Conservation (phyloP, 2,888 invertebrate species). For the Ashinkailepas kermadecensis region DNA sequence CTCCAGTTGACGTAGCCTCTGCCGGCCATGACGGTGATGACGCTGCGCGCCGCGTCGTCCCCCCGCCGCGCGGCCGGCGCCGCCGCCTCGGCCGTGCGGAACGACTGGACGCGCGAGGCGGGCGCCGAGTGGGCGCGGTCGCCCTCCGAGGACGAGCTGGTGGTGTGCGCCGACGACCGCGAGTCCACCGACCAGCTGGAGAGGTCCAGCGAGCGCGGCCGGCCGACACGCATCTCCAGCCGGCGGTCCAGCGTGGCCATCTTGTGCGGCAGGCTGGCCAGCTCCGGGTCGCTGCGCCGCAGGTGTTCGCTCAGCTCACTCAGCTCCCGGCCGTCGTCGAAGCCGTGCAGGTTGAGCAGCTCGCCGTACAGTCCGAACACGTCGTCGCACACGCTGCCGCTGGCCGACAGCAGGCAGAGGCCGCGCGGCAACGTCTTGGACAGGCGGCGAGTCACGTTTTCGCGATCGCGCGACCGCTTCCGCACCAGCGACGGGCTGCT, state of each 20-base stretch:
- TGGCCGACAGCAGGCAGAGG: slow-evolving; percentile 26
- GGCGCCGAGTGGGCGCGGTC: slow-evolving; percentile 37
- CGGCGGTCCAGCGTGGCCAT: slow-evolving; percentile 70
- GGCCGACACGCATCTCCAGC: slow-evolving; percentile 69
- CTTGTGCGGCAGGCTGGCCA: slow-evolving; percentile 68
- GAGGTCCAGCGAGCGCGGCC: slow-evolving; percentile 71
- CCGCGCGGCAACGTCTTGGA: slow-evolving; percentile 32
- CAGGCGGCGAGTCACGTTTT: slow-evolving; percentile 26
- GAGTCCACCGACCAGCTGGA: slow-evolving; percentile 85
- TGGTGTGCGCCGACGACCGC: slow-evolving; percentile 62
- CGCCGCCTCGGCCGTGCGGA: slow-evolving; percentile 7
- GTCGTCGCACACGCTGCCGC: slow-evolving; percentile 45
- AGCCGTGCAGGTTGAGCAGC: slow-evolving; percentile 78
- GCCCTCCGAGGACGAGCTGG: slow-evolving; percentile 71
- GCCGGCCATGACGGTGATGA: slow-evolving; percentile 78
- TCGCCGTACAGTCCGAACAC: slow-evolving; percentile 85
- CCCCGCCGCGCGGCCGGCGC: not conserved
- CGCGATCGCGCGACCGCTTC: slow-evolving; percentile 29
- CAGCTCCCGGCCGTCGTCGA: slow-evolving; percentile 47
- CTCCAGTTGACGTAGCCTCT: slow-evolving; percentile 81
- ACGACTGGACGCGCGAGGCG: slow-evolving; percentile 2
- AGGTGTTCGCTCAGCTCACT: slow-evolving; percentile 30
- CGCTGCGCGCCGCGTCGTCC: slow-evolving; percentile 46
- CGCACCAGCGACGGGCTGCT: slow-evolving; percentile 56
- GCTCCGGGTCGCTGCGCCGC: slow-evolving; percentile 67